Percentiles rank a stretch among this genome's conserved stretches.
Conservation (phyloP, 2,797 vertebrate species). For the Sebastes minor region DNA sequence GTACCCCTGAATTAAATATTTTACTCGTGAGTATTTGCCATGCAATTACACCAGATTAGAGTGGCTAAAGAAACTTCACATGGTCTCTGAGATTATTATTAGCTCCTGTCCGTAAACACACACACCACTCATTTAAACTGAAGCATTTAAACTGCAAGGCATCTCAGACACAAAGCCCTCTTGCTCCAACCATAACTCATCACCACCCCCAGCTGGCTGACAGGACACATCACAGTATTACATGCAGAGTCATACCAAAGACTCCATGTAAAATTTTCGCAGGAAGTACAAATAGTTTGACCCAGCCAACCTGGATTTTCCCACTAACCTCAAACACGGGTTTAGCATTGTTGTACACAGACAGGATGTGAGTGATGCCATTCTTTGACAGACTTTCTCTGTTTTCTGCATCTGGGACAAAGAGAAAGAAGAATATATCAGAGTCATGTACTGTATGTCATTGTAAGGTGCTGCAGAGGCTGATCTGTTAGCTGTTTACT, state of each 20-base stretch:
- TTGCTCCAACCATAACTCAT: constrained; percentile 41
- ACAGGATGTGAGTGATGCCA: constrained; percentile 90
- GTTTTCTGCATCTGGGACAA: constrained; percentile 87
- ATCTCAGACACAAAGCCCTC: background rate
- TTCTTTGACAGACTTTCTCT: constrained; percentile 80
- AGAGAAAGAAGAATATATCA: background rate
- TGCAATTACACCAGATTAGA: background rate
- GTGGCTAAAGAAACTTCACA: background rate
- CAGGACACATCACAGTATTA: constrained; percentile 34
- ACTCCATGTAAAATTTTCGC: background rate
- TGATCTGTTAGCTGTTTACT: background rate
- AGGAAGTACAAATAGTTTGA: background rate
- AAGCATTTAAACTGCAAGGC: background rate
- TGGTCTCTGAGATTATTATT: background rate
- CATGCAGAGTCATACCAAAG: background rate
- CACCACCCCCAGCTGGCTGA: constrained; percentile 73
- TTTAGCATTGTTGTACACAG: constrained; percentile 86
- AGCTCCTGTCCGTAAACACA: background rate
- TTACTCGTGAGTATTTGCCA: background rate
- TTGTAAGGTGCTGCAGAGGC: background rate
- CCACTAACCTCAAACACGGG: constrained; percentile 85
- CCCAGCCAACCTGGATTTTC: background rate
- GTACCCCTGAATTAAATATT: background rate
- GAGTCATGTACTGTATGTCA: background rate
- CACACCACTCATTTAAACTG: background rate